Conservation (phyloP, 2,888 invertebrate species). For the Therioaphis trifolii region DNA sequence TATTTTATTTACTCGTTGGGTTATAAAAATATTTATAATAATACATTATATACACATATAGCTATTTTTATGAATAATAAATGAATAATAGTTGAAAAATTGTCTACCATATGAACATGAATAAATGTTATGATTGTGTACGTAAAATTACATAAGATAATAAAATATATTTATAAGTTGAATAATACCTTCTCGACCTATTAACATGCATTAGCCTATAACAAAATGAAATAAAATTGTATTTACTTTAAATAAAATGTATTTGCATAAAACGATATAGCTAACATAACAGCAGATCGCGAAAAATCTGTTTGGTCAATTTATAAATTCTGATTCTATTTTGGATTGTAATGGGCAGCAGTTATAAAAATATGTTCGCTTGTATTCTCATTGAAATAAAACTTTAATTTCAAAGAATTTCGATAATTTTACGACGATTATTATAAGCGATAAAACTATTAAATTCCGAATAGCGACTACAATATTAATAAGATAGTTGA, state of each 20-base stretch:
- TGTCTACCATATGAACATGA: background rate
- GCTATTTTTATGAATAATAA: background rate
- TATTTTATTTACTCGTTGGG: too few relatives aligned
- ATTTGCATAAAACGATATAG: background rate
- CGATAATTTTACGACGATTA: slow-evolving; percentile 22
- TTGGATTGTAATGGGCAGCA: background rate
- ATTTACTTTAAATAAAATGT: background rate
- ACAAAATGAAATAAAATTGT: background rate
- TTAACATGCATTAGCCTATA: background rate
- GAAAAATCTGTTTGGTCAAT: background rate
- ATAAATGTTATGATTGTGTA: slow-evolving; percentile 7
- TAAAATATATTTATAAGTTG: slow-evolving; percentile 18
- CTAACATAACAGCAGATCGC: background rate
- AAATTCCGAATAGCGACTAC: slow-evolving; percentile 34
- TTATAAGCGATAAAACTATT: slow-evolving; percentile 32
- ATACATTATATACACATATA: too few relatives aligned
- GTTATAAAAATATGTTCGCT: background rate
- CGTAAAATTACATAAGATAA: slow-evolving; percentile 9
- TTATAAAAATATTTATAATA: too few relatives aligned
- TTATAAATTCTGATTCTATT: background rate
- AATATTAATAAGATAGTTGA: slow-evolving; percentile 1
- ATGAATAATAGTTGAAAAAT: too few relatives aligned
- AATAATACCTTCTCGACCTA: slow-evolving; percentile 20
- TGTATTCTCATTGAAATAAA: slow-evolving; percentile 29
- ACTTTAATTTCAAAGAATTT: slow-evolving; percentile 45